Conservation (phyloP, 2,797 vertebrate species). For the Rhabdophis nuchalis region DNA sequence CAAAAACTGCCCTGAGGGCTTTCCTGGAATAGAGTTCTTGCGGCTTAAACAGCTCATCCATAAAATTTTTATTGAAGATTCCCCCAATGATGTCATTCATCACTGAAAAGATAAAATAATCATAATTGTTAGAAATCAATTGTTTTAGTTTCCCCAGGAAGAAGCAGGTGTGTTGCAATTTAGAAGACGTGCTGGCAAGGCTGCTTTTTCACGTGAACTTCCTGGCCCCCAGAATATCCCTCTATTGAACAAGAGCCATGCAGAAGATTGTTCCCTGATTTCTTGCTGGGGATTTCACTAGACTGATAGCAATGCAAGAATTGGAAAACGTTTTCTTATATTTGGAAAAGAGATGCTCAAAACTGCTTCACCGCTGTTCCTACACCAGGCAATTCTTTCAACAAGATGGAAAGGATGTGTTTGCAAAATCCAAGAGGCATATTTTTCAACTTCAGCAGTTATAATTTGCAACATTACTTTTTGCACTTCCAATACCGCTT, state of each 20-base stretch:
- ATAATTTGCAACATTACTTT: background rate
- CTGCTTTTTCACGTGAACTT: background rate
- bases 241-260: background rate
- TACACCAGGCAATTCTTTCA: background rate
- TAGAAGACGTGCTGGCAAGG: background rate
- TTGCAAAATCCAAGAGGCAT: background rate
- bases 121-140: background rate
- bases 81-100: slow-evolving; percentile 98
- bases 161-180: background rate
- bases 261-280: background rate
- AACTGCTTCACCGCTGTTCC: background rate
- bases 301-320: background rate
- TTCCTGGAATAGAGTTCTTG: slow-evolving; percentile 98
- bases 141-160: background rate
- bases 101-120: slow-evolving; percentile 75
- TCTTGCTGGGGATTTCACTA: background rate
- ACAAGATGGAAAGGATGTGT: slow-evolving; percentile 3
- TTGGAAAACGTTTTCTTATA: background rate
- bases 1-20: slow-evolving; percentile 89
- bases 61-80: slow-evolving; percentile 97
- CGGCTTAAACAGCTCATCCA: slow-evolving; percentile 95
- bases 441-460: background rate
- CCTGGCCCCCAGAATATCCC: background rate
- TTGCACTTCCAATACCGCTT: background rate
- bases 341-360: background rate